A percentile compares a stretch with the other conserved stretches of the same genome.
These are phyloP conservation scores for Eubucco bourcierii DNA, from an alignment of 2,113 vertebrate genomes.

Conservation along the genomic window DNA sequence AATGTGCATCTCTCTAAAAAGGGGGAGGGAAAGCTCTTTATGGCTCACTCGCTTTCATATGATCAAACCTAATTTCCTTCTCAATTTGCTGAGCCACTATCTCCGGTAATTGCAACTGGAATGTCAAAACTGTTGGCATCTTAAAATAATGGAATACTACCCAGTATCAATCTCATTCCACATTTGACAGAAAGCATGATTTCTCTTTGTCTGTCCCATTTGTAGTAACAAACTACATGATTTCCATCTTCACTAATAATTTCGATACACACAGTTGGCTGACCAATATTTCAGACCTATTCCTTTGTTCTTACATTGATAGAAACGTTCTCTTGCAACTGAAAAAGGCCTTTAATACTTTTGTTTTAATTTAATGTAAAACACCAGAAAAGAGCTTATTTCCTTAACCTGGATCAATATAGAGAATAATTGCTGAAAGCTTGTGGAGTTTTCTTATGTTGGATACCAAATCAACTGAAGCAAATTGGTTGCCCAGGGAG, in stretches of 20 bases:
- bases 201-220: conserved; percentile 47
- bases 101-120: conserved; percentile 45
- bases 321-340: background rate
- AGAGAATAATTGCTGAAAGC: background rate
- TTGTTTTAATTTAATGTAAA: background rate
- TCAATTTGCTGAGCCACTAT: conserved; percentile 54
- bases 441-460: background rate
- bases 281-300: background rate
- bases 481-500: background rate
- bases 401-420: background rate
- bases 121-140: conserved; percentile 54
- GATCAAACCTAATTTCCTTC: conserved; percentile 50
- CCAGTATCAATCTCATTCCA: conserved; percentile 52
- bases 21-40: background rate
- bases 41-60: background rate
- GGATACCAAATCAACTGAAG: background rate
- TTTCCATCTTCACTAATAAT: conserved; percentile 52
- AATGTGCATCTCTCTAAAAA: conserved; percentile 24
- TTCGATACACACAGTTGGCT: background rate
- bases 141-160: conserved; percentile 44
- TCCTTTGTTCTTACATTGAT: background rate
- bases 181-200: conserved; percentile 44
- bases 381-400: background rate
- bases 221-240: conserved; percentile 21
- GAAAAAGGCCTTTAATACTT: background rate